Evolutionary conservation across 2,797 vertebrate species (phyloP).

Genomic region (Schizopygopsis pylzovi): DNA sequence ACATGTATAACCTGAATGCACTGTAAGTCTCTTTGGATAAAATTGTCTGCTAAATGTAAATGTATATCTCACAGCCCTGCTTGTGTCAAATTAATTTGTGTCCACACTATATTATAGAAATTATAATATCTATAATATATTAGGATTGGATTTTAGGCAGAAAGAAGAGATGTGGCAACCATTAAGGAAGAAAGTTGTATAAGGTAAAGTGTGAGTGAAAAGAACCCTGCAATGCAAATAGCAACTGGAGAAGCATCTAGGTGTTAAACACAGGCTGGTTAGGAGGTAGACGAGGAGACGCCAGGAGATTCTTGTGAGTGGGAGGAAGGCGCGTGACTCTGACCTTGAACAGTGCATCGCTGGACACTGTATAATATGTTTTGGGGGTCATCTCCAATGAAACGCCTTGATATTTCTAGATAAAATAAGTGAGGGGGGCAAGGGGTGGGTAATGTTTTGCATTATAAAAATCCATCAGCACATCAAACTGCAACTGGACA

Average conservation of each 20-base stretch:
- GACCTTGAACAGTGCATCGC: slow-evolving; percentile 86
- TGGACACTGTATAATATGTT: slow-evolving; percentile 87
- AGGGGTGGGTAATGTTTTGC: slow-evolving; percentile 64
- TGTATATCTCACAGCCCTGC: not conserved
- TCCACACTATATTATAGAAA: not conserved
- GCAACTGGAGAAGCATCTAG: slow-evolving; percentile 20
- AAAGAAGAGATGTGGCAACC: slow-evolving; percentile 39
- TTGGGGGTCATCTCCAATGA: slow-evolving; percentile 87
- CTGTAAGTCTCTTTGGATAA: no score
- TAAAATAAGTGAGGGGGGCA: slow-evolving; percentile 78
- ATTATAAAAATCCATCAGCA: slow-evolving; percentile 47
- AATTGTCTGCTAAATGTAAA: no score
- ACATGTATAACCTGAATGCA: no score
- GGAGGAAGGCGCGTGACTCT: slow-evolving; percentile 78
- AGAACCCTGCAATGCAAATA: slow-evolving; percentile 23
- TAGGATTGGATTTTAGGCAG: slow-evolving; percentile 26
- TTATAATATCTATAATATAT: not conserved
- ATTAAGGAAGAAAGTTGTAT: slow-evolving; percentile 56
- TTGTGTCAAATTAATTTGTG: not conserved
- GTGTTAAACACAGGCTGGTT: slow-evolving; percentile 47
- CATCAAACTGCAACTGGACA: slow-evolving; percentile 19
- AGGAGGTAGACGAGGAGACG: slow-evolving; percentile 47
- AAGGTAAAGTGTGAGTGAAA: slow-evolving; percentile 16
- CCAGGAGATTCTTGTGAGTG: slow-evolving; percentile 71
- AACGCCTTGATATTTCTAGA: slow-evolving; percentile 86